phyloP scores from a whole-genome alignment of 2,888 invertebrate species.

The Ectemnius continuus region DNA sequence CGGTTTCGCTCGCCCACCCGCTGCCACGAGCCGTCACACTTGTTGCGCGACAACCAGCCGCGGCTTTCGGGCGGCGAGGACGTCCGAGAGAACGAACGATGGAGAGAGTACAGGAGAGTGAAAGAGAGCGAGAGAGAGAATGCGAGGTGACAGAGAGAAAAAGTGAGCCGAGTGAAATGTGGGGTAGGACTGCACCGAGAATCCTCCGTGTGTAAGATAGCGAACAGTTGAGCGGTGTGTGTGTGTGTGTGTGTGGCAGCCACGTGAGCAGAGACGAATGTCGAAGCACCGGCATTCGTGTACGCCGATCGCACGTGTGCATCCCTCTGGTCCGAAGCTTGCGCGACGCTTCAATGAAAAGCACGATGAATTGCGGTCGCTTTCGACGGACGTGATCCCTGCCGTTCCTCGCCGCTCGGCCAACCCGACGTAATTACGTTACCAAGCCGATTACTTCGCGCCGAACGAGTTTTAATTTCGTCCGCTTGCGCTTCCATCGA shows the following conservation, averaged over 20 bases:
- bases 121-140: background rate
- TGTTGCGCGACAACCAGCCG: conserved; percentile 58
- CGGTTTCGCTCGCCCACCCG: conserved; percentile 48
- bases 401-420: background rate
- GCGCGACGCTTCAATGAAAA: conserved; percentile 4
- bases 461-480: background rate
- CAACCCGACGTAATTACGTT: background rate
- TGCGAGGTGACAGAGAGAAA: conserved; percentile 9
- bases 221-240: background rate
- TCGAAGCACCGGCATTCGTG: background rate
- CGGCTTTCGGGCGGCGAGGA: conserved; percentile 13
- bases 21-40: conserved; percentile 57
- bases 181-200: background rate
- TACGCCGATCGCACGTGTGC: conserved; percentile 13
- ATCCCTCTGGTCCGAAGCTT: background rate
- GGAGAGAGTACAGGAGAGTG: no score
- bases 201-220: conserved; percentile 35
- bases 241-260: background rate
- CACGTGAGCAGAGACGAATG: background rate
- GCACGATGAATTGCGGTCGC: background rate
- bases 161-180: background rate
- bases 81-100: background rate
- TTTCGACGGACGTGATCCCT: background rate
- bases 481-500: background rate
- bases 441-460: background rate